Evolutionary conservation across 2,888 invertebrate genomes (phyloP).

Genomic region (Leptothorax acervorum): DNA sequence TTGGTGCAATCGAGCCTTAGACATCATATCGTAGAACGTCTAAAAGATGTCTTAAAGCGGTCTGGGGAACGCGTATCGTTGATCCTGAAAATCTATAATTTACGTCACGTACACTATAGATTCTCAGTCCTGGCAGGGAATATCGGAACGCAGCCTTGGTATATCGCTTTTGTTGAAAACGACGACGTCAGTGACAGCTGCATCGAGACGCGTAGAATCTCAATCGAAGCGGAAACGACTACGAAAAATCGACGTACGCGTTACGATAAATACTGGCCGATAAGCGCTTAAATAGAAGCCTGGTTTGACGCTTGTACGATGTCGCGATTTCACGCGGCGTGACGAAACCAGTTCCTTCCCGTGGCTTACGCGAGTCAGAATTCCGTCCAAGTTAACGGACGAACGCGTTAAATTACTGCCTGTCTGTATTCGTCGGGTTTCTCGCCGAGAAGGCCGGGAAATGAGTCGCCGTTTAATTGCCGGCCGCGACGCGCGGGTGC

Average conservation of each 20-base stretch:
- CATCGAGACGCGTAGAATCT: not conserved
- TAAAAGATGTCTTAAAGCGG: too few species aligned
- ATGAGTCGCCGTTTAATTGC: not conserved
- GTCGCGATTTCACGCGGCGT: not conserved
- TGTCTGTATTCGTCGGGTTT: not conserved
- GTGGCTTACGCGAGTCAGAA: not conserved
- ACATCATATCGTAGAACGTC: too few species aligned
- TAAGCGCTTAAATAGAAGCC: not conserved
- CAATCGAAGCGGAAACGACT: not conserved
- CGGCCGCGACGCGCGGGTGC: constrained; percentile 16
- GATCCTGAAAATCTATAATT: not conserved
- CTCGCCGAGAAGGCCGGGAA: not conserved
- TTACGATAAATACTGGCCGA: not conserved
- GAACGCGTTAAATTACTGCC: not conserved
- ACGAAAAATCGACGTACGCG: not conserved
- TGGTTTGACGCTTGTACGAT: not conserved
- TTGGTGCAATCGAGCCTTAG: too few species aligned
- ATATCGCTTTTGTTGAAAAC: not conserved
- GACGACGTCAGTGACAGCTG: not conserved
- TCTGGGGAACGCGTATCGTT: not conserved
- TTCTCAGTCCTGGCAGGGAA: too few species aligned
- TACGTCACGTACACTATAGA: too few species aligned
- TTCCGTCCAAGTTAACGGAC: not conserved
- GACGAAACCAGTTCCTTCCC: constrained; percentile 8
- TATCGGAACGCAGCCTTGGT: too few species aligned